Base-by-base conservation (phyloP, 2,888 invertebrate genomes). In the Phalangium opilio region DNA sequence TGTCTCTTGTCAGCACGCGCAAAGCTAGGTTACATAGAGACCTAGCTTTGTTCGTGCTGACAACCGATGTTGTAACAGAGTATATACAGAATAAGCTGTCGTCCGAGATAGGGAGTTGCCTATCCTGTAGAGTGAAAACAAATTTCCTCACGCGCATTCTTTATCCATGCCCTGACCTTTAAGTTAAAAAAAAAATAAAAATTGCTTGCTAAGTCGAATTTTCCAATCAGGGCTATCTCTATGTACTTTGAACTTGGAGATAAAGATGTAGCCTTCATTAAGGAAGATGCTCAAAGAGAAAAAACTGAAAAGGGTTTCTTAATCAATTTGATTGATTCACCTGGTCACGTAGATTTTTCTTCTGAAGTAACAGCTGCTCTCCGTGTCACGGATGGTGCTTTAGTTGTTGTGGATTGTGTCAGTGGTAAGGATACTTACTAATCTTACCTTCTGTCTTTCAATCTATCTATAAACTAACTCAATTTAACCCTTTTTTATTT, bases 331-430 rank as follows among this genome's bases (percentile, higher is more conserved):
- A 99, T 99, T 62, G 98, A 99, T 72, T 98, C 98, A 17, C 98
- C 98, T 59, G 98, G 98, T 58, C 98, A 99, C 83, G 98, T 99
- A 65, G 98, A 99, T 73, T 99, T 99, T 75, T 96, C 96, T 3
- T 93, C 91, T 57, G 96, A 99, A 74, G 98, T 99, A 58, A 99
- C 98, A 47, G 98, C 98, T 62, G 98, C 98, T 60, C 83, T 99
- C 57, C 90, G 98, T 75, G 98, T 99, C 43, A 99, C 98, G 64
- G 98, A 99, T 71, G 98, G 98, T 67, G 98, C 98, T 62, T 79
- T 99, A 52, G 98, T 99, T 47, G 98, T 99, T 44, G 98, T 99
- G 7, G 98, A 99, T 70, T 98, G 98, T 71, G 98, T 98, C 45
- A 96, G 96, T 61, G 95, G 91, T 91, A 69, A 65, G 75, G 69